Percentiles rank a stretch among this genome's conserved stretches.
These are phyloP conservation scores for Podarcis cretensis DNA, from an alignment of 2,113 vertebrate genomes.

Conservation along the genomic window DNA sequence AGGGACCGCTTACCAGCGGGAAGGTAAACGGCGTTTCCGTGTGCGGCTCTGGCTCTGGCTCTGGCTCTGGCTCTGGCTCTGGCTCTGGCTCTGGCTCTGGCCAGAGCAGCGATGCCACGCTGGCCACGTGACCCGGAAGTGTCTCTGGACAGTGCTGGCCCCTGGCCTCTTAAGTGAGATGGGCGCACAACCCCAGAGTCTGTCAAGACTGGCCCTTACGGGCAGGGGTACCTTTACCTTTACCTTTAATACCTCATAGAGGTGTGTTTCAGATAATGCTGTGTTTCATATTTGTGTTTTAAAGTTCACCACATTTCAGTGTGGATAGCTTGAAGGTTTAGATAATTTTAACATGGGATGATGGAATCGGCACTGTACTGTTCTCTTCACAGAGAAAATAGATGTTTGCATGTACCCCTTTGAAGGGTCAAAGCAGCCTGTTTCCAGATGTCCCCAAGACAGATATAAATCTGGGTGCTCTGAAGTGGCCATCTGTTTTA, in stretches of 20 bases:
- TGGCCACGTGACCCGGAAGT: no score
- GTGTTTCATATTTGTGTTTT: background rate
- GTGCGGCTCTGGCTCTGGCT: no score
- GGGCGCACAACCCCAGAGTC: no score
- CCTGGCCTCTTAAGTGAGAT: no score
- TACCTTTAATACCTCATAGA: constrained; percentile 12
- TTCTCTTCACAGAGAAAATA: background rate
- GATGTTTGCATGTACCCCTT: background rate
- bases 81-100: no score
- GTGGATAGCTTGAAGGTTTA: background rate
- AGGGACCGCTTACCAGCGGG: no score
- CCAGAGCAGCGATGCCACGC: no score
- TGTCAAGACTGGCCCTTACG: no score
- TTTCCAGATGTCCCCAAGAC: background rate
- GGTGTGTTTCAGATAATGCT: background rate
- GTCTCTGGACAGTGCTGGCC: no score
- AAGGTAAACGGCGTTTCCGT: no score
- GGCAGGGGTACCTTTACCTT: no score
- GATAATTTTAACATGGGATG: background rate
- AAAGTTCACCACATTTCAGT: background rate
- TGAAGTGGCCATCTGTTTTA: background rate
- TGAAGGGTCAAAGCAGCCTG: background rate
- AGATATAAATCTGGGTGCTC: background rate
- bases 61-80: no score
- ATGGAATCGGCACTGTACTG: background rate